Evolutionary conservation across 2,113 vertebrate genomes (phyloP), one percentile per base, ranked within the genome.

Genomic region (Barbus barbus): DNA sequence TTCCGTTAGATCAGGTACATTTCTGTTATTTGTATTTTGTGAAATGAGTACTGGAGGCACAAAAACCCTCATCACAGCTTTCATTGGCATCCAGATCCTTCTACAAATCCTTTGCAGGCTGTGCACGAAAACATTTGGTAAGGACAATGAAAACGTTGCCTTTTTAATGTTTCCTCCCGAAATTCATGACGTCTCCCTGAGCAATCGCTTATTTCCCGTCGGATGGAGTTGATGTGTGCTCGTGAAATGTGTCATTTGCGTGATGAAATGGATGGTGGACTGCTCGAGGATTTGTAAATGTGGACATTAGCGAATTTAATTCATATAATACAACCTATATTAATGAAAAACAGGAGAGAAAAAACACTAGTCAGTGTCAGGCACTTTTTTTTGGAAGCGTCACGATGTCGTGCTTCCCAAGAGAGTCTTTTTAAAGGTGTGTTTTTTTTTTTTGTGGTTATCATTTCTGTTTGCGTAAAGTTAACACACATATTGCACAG

Each of bases 1-100:
- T 94, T 26, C 93, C 93, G 44, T 89, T 94, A 88, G 93, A 94
- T 76, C 93, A 94, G 93, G 93, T 94, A 93, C 83, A 61, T 65
- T 53, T 79, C 9, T 78, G 44, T 9, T 16, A 26, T 33, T 20
- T 51, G 18, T 31, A 81, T 83, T 84, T 41, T 48, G 18, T 16
- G 2, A 48, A 72, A 60, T 80, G 67, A 83, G 38, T 51, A 78
- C 61, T 61, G 73, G 71, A 51, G 51, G 67, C 11, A 53, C n/a
- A 76, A 71, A 87, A 79, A 44, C 58, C 71, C 69, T 61, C 75
- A 33, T 13, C 26, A n/a, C 36, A 41, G 33, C 56, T 60, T 26
- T 79, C 77, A 41, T 38, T 78, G 74, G 20, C 58, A 82, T 46
- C 12, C 72, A 79, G 78, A 67, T 63, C 60, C 56, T 63, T 79